Evolutionary conservation across 1,140 invertebrate genomes (phyloP).

Genomic region (Caenorhabditis tropicalis): DNA sequence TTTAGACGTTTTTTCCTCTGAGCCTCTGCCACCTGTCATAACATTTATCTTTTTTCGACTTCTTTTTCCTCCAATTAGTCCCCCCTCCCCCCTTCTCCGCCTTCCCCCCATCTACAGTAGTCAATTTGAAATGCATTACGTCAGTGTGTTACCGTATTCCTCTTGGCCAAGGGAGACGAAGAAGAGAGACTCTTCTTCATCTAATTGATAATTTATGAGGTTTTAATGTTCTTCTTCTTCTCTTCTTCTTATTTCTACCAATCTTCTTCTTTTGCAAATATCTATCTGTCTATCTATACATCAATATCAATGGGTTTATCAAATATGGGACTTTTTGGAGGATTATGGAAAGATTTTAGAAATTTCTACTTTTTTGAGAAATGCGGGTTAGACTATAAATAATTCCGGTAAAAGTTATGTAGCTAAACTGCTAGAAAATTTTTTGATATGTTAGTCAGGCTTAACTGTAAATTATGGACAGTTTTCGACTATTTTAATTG

Average conservation of each 20-base stretch:
- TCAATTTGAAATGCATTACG: conserved; percentile 20
- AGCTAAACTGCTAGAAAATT: too few species aligned
- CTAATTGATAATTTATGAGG: conserved; percentile 42
- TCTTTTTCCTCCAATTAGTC: conserved; percentile 29
- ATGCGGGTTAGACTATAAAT: too few species aligned
- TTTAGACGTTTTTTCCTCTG: too few species aligned
- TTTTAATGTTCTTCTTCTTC: conserved; percentile 31
- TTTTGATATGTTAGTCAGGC: too few species aligned
- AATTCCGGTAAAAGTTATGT: too few species aligned
- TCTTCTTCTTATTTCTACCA: neutral
- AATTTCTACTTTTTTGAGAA: too few species aligned
- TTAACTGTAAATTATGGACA: too few species aligned
- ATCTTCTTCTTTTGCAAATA: neutral
- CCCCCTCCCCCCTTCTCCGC: neutral
- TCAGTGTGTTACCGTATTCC: neutral
- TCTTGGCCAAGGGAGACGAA: neutral
- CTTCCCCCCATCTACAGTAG: conserved; percentile 5
- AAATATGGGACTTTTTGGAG: too few species aligned
- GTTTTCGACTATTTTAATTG: too few species aligned
- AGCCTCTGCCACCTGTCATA: conserved; percentile 11
- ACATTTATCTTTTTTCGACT: neutral
- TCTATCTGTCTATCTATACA: too few species aligned
- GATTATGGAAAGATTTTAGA: too few species aligned
- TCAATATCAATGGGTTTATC: too few species aligned
- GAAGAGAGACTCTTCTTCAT: neutral